Base-by-base conservation (phyloP, 2,888 invertebrate species). In the Endotricha flammealis region DNA sequence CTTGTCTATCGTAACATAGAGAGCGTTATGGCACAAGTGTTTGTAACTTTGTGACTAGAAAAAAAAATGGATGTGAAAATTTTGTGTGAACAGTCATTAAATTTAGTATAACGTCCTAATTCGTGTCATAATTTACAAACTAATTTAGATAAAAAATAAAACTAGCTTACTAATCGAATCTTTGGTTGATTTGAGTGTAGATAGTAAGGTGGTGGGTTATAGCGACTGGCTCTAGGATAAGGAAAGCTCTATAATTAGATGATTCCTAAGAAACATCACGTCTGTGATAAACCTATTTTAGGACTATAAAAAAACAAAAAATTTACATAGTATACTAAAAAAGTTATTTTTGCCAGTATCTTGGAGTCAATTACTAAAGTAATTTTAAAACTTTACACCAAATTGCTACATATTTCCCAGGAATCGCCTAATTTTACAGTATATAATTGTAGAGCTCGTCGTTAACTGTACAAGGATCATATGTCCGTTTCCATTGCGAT, bases 111-210 rank as follows among this genome's bases (percentile, higher is more conserved):
- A 57, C 43, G 46, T 56, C 36, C 44, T 48, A 56, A 51, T 50
- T 42, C 37, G 56, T 57, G 57, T 53, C 57, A 45, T 48, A 44
- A 57, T 58, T 56, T 28, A 25, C 10, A 49, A 36, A 47, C 56
- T 32, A 50, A 45, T 44, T 48, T 54, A 48, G 42, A 53, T 55
- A 50, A 64, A 32, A 38, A 51, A 35, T 41, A 62, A 54, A 60
- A 36, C 68, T 74, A 76, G 48, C 58, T 58, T 64, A 73, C 61
- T 68, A 67, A 42, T 39, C 44, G 51, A 64, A 71, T 85, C 83
- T 85, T 85, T 85, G 83, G 83, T 85, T 78, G 64, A 58, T 56
- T 62, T 77, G 74, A 78, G 76, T 77, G 76, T 75, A 78, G 69
- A 64, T 42, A 30, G 22, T 33, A 16, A 31, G 16, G 32, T 24